A percentile compares a stretch with the other conserved stretches of the same genome.
phyloP scores from a whole-genome alignment of 2,888 invertebrate genomes.

The Margaritifera margaritifera region DNA sequence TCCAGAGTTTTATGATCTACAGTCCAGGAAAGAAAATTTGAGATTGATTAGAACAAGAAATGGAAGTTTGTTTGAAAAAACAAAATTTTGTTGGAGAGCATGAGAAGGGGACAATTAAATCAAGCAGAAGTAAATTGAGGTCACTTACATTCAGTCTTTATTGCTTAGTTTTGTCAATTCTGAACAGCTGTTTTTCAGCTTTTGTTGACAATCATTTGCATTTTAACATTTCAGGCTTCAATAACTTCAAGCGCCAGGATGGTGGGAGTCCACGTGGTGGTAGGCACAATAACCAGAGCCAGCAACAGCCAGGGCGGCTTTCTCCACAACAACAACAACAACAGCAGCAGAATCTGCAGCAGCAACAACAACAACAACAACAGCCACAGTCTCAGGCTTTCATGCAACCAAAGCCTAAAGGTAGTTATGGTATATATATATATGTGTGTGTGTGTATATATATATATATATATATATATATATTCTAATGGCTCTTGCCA shows the following conservation, averaged over 20 bases:
- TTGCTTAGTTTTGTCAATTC: too few relatives aligned
- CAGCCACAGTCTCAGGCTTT: constrained; percentile 34
- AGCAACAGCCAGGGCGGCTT: constrained; percentile 43
- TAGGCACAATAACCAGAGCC: constrained; percentile 44
- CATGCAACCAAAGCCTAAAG: constrained; percentile 44
- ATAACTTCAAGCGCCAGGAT: constrained; percentile 39
- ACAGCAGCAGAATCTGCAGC: constrained; percentile 41
- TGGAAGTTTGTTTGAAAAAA: too few relatives aligned
- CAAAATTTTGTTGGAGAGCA: too few relatives aligned
- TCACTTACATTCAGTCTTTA: too few relatives aligned
- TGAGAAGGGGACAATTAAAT: too few relatives aligned
- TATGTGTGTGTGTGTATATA: not conserved
- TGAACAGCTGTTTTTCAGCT: too few relatives aligned
- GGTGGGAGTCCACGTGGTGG: constrained; percentile 40
- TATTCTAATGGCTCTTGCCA: too few relatives aligned
- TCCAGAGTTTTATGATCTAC: too few relatives aligned
- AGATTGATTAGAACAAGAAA: too few relatives aligned
- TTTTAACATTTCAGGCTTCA: constrained; percentile 36
- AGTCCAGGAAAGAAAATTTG: too few relatives aligned
- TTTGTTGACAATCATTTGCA: not conserved
- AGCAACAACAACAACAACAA: constrained; percentile 38
- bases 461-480: not conserved
- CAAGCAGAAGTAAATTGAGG: too few relatives aligned
- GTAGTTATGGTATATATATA: constrained; percentile 21
- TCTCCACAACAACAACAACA: constrained; percentile 52